Evolutionary conservation across 2,888 invertebrate genomes (phyloP).

Genomic region (Latrodectus hesperus): DNA sequence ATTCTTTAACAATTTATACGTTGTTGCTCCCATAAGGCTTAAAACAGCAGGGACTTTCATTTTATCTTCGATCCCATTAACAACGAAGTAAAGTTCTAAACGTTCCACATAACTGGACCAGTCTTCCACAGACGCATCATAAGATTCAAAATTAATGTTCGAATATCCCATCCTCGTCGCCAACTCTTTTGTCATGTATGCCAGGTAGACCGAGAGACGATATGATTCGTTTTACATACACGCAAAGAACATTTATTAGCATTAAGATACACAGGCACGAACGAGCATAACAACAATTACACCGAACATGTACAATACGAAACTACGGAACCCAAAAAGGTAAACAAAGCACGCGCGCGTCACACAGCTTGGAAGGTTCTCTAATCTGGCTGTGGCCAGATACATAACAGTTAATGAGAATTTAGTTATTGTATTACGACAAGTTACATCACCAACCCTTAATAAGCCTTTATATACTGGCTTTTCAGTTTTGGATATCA

Average conservation of each 20-base stretch:
- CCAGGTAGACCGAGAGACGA: conserved; percentile 30
- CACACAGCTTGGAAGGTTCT: conserved; percentile 49
- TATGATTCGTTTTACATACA: conserved; percentile 32
- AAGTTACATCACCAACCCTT: too few species aligned
- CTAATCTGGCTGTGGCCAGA: conserved; percentile 45
- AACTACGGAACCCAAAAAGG: conserved; percentile 29
- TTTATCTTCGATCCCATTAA: conserved; percentile 39
- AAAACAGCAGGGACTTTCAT: conserved; percentile 52
- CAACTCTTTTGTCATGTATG: conserved; percentile 20
- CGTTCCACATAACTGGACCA: too few species aligned
- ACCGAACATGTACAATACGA: conserved; percentile 37
- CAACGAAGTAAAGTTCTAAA: conserved; percentile 21
- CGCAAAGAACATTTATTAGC: conserved; percentile 32
- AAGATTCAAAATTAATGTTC: conserved; percentile 14
- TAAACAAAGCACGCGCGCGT: conserved; percentile 17
- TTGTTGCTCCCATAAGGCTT: conserved; percentile 53
- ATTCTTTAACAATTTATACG: conserved; percentile 52
- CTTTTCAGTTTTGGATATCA: too few species aligned
- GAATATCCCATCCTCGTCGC: conserved; percentile 17
- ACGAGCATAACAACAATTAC: conserved; percentile 29
- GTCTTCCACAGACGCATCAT: too few species aligned
- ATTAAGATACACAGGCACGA: conserved; percentile 31
- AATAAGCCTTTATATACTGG: too few species aligned
- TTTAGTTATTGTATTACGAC: too few species aligned
- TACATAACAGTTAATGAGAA: too few species aligned